Evolutionary conservation across 1,140 invertebrate genomes (phyloP).

Genomic region (Trigoniulus corallinus): DNA sequence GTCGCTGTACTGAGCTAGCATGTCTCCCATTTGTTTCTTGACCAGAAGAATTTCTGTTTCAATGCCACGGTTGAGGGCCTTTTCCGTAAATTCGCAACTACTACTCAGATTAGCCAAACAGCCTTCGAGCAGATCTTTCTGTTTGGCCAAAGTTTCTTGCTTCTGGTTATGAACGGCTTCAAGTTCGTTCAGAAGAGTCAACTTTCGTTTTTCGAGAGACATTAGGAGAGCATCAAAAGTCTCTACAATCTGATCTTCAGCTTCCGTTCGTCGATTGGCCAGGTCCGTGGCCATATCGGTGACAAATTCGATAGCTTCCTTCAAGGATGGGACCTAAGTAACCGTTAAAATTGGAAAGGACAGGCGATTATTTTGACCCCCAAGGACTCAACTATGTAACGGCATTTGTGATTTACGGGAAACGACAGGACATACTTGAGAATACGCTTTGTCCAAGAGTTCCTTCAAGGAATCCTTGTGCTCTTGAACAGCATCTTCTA

Average conservation of each 20-base stretch:
- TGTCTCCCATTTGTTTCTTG: conserved; percentile 35
- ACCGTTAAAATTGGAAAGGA: conserved; percentile 6
- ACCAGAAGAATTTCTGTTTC: conserved; percentile 35
- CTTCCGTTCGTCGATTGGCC: conserved; percentile 19
- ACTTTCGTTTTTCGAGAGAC: conserved; percentile 25
- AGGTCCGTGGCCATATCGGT: conserved; percentile 22
- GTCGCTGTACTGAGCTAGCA: conserved; percentile 28
- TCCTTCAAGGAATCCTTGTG: conserved; percentile 26
- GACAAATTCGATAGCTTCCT: conserved; percentile 27
- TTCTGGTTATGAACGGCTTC: conserved; percentile 26
- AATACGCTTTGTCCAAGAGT: conserved; percentile 26
- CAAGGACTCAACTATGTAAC: not conserved
- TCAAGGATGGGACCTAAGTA: conserved; percentile 23
- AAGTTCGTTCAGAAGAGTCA: conserved; percentile 27
- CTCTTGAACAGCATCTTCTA: conserved; percentile 31
- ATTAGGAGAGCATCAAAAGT: conserved; percentile 25
- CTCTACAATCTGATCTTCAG: conserved; percentile 23
- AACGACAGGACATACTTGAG: conserved; percentile 18
- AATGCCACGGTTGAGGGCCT: conserved; percentile 29
- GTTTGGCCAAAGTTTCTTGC: conserved; percentile 26
- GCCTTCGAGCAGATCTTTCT: conserved; percentile 26
- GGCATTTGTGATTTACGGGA: not conserved
- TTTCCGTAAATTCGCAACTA: conserved; percentile 31
- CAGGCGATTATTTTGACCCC: not conserved
- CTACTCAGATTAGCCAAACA: conserved; percentile 28